Evolutionary conservation across 2,888 invertebrate species (phyloP).

Genomic region (Sarcophaga subvicina): DNA sequence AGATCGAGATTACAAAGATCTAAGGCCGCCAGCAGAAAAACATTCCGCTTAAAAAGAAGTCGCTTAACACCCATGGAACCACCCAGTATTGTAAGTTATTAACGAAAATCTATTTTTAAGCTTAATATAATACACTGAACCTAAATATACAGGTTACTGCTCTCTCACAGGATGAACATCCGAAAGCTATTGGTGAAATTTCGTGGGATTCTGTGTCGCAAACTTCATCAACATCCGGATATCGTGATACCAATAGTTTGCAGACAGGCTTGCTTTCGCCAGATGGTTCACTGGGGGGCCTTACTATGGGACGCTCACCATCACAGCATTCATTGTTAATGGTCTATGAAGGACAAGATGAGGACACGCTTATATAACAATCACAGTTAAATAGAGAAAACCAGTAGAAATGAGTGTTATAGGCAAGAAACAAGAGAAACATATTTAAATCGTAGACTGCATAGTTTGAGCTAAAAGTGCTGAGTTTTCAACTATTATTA

Average conservation of each 20-base stretch:
- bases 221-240: slow-evolving; percentile 93
- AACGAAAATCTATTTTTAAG: not conserved
- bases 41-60: slow-evolving; percentile 91
- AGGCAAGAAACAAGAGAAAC: not conserved
- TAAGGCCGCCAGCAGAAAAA: slow-evolving; percentile 96
- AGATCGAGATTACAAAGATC: slow-evolving; percentile 91
- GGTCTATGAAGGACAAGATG: slow-evolving; percentile 91
- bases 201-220: slow-evolving; percentile 92
- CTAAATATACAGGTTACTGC: slow-evolving; percentile 72
- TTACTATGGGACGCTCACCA: slow-evolving; percentile 86
- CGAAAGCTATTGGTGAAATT: slow-evolving; percentile 84
- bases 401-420: slow-evolving; percentile 1
- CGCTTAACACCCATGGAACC: slow-evolving; percentile 88
- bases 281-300: slow-evolving; percentile 84
- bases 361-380: slow-evolving; percentile 91
- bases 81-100: slow-evolving; percentile 76
- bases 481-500: too few relatives aligned
- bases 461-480: not conserved
- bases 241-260: slow-evolving; percentile 86
- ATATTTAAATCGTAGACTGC: not conserved
- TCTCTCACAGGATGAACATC: slow-evolving; percentile 74
- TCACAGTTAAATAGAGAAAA: slow-evolving; percentile 73
- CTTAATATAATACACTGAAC: not conserved
- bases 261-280: slow-evolving; percentile 82
- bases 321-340: slow-evolving; percentile 90